Conservation (phyloP, 92 coral and sea anemone species). For the Bergia puertoricense region DNA sequence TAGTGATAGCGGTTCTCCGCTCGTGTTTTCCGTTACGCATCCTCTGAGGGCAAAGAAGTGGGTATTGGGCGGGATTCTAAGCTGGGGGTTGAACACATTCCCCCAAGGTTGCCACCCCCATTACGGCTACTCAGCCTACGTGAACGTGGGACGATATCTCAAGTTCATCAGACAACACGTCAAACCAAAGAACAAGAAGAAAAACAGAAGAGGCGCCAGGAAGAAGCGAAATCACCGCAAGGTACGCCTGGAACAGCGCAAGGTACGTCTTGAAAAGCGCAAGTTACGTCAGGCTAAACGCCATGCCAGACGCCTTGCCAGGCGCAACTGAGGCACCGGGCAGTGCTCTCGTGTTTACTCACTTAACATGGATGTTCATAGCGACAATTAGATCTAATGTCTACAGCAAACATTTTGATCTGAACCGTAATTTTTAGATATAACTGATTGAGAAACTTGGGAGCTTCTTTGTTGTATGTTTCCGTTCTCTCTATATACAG, state of each 20-base stretch:
- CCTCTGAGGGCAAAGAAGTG: slow-evolving; percentile 52
- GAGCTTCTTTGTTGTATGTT: too few relatives aligned
- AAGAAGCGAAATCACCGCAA: slow-evolving; percentile 25
- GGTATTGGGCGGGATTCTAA: slow-evolving; percentile 84
- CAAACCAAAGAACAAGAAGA: slow-evolving; percentile 41
- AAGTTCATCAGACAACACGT: slow-evolving; percentile 73
- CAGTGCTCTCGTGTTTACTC: not conserved
- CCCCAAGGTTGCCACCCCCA: slow-evolving; percentile 67
- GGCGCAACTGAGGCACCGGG: not conserved
- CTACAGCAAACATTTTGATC: too few relatives aligned
- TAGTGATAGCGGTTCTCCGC: slow-evolving; percentile 94
- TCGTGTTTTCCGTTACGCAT: slow-evolving; percentile 77
- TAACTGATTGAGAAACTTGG: too few relatives aligned
- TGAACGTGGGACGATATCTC: slow-evolving; percentile 65
- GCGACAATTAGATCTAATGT: not conserved
- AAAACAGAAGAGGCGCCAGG: not conserved
- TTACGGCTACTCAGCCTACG: slow-evolving; percentile 80
- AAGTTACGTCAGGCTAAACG: not conserved
- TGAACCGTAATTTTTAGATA: too few relatives aligned
- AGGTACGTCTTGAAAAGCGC: slow-evolving; percentile 1
- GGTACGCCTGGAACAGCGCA: not conserved
- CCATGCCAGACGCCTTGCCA: not conserved
- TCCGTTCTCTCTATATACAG: too few relatives aligned
- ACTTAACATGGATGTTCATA: not conserved
- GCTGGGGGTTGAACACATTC: slow-evolving; percentile 88